A percentile compares a stretch with the other conserved stretches of the same genome.
phyloP scores from a whole-genome alignment of 2,888 invertebrate species.

The Invenusta paracnida region DNA sequence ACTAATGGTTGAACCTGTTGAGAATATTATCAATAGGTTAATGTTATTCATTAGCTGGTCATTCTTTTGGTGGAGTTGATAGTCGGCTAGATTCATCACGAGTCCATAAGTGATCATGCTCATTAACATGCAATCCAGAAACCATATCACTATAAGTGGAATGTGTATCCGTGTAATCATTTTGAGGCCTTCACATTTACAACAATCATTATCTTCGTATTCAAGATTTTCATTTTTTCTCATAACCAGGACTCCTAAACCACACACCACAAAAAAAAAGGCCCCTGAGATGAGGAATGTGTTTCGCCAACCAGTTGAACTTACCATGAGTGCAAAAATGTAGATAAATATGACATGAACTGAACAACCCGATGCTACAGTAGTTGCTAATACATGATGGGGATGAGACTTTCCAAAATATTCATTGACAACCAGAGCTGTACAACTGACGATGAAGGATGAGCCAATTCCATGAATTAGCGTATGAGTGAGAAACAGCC shows the following conservation, averaged over 20 bases:
- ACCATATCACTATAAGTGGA: slow-evolving; percentile 38
- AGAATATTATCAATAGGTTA: slow-evolving; percentile 21
- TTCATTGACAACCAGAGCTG: slow-evolving; percentile 39
- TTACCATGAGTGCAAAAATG: slow-evolving; percentile 26
- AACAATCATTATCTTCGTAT: neutral
- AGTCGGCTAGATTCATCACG: slow-evolving; percentile 36
- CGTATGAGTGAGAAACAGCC: slow-evolving; percentile 40
- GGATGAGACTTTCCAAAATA: slow-evolving; percentile 40
- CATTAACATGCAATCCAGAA: slow-evolving; percentile 39
- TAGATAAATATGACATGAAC: slow-evolving; percentile 39
- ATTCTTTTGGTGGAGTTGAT: neutral
- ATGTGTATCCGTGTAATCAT: slow-evolving; percentile 3
- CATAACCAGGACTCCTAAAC: slow-evolving; percentile 27
- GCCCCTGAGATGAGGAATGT: slow-evolving; percentile 38
- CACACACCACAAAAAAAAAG: slow-evolving; percentile 33
- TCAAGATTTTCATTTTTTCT: slow-evolving; percentile 27
- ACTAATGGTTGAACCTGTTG: slow-evolving; percentile 38
- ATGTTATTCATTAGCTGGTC: slow-evolving; percentile 19
- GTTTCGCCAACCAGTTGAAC: slow-evolving; percentile 33
- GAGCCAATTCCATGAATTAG: slow-evolving; percentile 42
- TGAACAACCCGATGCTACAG: slow-evolving; percentile 39
- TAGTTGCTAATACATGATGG: slow-evolving; percentile 38
- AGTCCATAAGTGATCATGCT: slow-evolving; percentile 41
- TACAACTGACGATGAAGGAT: slow-evolving; percentile 35
- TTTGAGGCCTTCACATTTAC: neutral